A percentile compares a stretch with the other conserved stretches of the same genome.
Evolutionary conservation across 2,797 vertebrate genomes (phyloP).

Genomic region (Bradypodion pumilum): DNA sequence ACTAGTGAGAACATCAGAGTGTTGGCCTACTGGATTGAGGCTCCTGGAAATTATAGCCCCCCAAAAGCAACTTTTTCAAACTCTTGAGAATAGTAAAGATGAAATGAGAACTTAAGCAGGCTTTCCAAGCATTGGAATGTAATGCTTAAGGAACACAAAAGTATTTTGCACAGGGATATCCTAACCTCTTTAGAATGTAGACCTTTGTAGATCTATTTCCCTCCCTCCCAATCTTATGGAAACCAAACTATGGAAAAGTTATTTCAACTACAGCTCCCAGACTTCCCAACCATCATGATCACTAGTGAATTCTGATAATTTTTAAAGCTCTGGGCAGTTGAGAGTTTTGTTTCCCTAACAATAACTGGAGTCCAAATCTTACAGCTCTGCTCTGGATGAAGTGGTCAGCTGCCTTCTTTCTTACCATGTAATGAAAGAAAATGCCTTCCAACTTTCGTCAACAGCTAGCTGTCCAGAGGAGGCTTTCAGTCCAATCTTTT

Average conservation of each 20-base stretch:
- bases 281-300: too few relatives aligned
- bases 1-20: too few relatives aligned
- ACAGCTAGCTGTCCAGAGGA: not conserved
- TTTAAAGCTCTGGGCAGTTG: not conserved
- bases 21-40: too few relatives aligned
- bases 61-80: too few relatives aligned
- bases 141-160: not conserved
- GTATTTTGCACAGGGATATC: not conserved
- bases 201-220: too few relatives aligned
- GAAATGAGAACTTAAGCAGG: not conserved
- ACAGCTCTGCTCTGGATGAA: not conserved
- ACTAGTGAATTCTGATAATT: too few relatives aligned
- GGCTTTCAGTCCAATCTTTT: not conserved
- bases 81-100: not conserved
- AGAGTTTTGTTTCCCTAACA: not conserved
- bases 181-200: not conserved
- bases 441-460: not conserved
- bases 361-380: not conserved
- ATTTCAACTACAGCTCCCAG: too few relatives aligned
- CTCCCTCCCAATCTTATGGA: too few relatives aligned
- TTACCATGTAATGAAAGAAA: not conserved
- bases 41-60: too few relatives aligned
- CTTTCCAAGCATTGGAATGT: not conserved
- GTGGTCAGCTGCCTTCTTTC: not conserved
- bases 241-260: too few relatives aligned